These are phyloP conservation scores for Nineta flava DNA, from an alignment of 2,888 invertebrate species.

Conservation along the genomic window DNA sequence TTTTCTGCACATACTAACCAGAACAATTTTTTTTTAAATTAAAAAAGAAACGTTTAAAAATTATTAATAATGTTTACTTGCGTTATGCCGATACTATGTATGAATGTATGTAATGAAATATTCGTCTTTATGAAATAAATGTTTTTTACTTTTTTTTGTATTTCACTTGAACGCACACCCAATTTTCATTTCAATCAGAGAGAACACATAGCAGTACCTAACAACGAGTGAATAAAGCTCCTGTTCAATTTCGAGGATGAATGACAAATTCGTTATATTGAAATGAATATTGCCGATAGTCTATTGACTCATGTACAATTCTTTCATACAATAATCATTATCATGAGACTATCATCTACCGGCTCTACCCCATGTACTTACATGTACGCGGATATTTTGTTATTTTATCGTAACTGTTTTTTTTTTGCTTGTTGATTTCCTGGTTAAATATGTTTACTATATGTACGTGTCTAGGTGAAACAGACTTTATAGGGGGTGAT, in stretches of 20 bases:
- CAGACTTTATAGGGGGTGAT: too few species aligned
- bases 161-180: conserved; percentile 10
- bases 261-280: conserved; percentile 29
- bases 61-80: not conserved
- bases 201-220: too few species aligned
- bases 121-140: not conserved
- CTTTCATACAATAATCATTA: too few species aligned
- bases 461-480: too few species aligned
- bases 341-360: too few species aligned
- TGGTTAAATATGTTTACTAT: too few species aligned
- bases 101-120: not conserved
- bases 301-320: conserved; percentile 18
- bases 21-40: not conserved
- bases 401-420: too few species aligned
- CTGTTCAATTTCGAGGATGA: conserved; percentile 30
- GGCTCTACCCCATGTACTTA: too few species aligned
- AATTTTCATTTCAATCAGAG: conserved; percentile 31
- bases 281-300: conserved; percentile 28
- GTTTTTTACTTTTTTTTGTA: not conserved
- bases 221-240: conserved; percentile 17
- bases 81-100: too few species aligned
- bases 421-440: too few species aligned
- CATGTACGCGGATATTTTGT: too few species aligned
- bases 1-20: not conserved
- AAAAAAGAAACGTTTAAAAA: not conserved